Base-by-base conservation (phyloP, 2,888 invertebrate species). In the Drosophila colorata region DNA sequence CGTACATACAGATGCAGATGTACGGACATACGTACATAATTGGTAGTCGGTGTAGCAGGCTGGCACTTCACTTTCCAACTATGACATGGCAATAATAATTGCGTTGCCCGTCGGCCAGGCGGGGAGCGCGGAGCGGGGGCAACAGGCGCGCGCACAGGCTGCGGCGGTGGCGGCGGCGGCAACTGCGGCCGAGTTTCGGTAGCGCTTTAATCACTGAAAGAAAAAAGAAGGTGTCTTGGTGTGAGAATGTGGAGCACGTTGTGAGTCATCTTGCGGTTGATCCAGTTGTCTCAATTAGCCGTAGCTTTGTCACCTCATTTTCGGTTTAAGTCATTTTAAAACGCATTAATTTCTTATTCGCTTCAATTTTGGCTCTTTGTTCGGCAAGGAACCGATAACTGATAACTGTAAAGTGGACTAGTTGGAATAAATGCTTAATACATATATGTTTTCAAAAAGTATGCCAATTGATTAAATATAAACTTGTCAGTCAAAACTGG, bases 21-120 rank as follows among this genome's bases (percentile, higher is more conserved):
- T 44, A 18, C 33, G 20, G 6, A 40, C 16, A 33, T 31, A 43
- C 18, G 28, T 60, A 48, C 44, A 83, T 86, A 83, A 83, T 83
- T 88, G 88, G 82, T 66, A 70, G 79, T 57, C 70, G 60, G 63
- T 71, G 71, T 71, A 57, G 61, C 51, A 52, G 63, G 68, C 65
- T 65, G 69, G 61, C 81, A 78, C 90, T 90, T 88, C 84, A 84
- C 79, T 78, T 76, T 89, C 82, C 76, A 81, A 80, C 80, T 89
- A 89, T 87, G 86, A 87, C 86, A 89, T 68, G 89, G 86, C 86
- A 87, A 75, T 87, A 87, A 86, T 86, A 89, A 89, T 88, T 88
- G 87, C 77, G 61, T 38, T 57, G 57, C 33, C 46, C 41, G 23
- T 13, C 14, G 63, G 41, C 66, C 48, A 68, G 69, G 48, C 38